A percentile compares a stretch with the other conserved stretches of the same genome.
These are phyloP conservation scores for Phoxinus phoxinus DNA, from an alignment of 2,113 vertebrate genomes.

Conservation along the genomic window DNA sequence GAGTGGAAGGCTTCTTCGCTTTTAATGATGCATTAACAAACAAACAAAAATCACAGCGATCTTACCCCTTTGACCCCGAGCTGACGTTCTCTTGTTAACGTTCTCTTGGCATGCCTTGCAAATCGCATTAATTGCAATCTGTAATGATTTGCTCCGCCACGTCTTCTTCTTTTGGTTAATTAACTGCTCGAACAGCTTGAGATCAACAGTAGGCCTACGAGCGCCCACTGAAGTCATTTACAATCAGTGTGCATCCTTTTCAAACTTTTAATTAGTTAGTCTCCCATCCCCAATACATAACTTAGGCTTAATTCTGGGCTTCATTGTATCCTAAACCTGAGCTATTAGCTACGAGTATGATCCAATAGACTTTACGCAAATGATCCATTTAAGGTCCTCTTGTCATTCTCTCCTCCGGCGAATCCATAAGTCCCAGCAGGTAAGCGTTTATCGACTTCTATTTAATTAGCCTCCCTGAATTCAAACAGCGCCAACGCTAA, in stretches of 20 bases:
- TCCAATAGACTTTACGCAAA: constrained; percentile 45
- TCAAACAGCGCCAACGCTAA: constrained; percentile 54
- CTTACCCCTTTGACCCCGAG: constrained; percentile 61
- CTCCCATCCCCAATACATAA: constrained; percentile 47
- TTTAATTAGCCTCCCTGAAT: constrained; percentile 69
- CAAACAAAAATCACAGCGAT: constrained; percentile 59
- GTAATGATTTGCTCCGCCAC: constrained; percentile 73
- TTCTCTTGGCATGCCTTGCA: constrained; percentile 56
- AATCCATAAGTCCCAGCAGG: constrained; percentile 46
- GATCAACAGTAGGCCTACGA: constrained; percentile 73
- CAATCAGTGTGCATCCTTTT: constrained; percentile 71
- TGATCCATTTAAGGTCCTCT: constrained; percentile 43
- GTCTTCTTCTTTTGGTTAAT: constrained; percentile 71
- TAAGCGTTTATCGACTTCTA: constrained; percentile 66
- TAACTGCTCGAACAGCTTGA: constrained; percentile 78
- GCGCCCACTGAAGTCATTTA: constrained; percentile 71
- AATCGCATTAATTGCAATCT: constrained; percentile 76
- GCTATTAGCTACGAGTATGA: constrained; percentile 35
- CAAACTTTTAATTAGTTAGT: constrained; percentile 77
- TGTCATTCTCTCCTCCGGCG: constrained; percentile 50
- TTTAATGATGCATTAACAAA: constrained; percentile 71
- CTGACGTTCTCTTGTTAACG: constrained; percentile 64
- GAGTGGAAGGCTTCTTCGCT: constrained; percentile 64
- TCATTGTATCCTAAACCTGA: constrained; percentile 53
- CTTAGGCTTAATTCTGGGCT: constrained; percentile 49